A percentile compares a stretch with the other conserved stretches of the same genome.
Conservation (phyloP, 2,113 vertebrate species). For the Irena cyanogastra region DNA sequence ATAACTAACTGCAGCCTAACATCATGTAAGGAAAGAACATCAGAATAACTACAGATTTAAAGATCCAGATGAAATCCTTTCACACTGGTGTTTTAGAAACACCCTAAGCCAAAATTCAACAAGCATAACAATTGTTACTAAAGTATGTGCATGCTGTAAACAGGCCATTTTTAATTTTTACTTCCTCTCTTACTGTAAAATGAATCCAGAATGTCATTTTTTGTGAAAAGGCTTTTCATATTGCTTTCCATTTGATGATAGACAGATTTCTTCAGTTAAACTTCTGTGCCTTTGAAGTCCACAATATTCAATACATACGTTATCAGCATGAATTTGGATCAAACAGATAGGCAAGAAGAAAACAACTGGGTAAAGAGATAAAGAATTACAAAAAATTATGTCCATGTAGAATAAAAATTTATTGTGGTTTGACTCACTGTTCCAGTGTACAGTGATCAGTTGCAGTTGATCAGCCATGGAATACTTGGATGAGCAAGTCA, state of each 20-base stretch:
- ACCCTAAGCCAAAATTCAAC: neutral
- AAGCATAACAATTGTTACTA: neutral
- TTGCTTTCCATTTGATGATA: neutral
- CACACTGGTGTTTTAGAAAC: neutral
- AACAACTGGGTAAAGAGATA: neutral
- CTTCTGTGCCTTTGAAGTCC: neutral
- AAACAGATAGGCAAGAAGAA: neutral
- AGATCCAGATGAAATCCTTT: neutral
- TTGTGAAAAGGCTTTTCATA: neutral
- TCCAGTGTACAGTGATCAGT: neutral
- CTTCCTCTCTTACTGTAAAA: neutral
- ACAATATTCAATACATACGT: neutral
- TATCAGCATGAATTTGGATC: neutral
- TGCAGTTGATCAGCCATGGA: neutral
- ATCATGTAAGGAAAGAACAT: neutral
- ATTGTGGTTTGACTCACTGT: neutral
- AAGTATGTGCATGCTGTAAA: fast-evolving
- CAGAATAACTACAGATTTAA: neutral
- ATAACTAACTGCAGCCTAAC: neutral
- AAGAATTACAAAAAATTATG: neutral
- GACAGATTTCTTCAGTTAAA: neutral
- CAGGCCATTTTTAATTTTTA: neutral
- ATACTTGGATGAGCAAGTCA: neutral
- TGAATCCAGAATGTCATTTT: neutral
- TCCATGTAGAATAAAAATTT: neutral